Conservation (phyloP, 2,888 invertebrate genomes). For the Tetragonula carbonaria region DNA sequence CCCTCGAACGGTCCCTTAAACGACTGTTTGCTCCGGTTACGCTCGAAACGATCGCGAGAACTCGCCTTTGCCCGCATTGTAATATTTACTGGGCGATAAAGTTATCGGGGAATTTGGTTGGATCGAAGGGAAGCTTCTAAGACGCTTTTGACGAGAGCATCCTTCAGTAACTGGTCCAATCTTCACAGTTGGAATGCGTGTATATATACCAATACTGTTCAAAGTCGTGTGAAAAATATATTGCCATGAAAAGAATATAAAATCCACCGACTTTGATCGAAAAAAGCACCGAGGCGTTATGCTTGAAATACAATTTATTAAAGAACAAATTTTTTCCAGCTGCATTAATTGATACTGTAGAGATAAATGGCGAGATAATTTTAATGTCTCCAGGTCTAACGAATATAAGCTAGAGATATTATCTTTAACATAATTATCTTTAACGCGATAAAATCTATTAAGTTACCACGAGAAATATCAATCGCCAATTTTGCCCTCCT, state of each 20-base stretch:
- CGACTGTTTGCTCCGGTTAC: slow-evolving; percentile 41
- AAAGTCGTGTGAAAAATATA: no score
- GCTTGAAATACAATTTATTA: no score
- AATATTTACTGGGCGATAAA: slow-evolving; percentile 49
- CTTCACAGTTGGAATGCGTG: neutral
- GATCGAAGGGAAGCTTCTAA: neutral
- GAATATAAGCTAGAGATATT: no score
- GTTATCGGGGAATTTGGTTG: neutral
- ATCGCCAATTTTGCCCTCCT: neutral
- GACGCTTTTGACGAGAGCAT: neutral
- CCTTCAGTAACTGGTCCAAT: no score
- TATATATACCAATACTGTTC: neutral
- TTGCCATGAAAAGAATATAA: no score
- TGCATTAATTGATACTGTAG: no score
- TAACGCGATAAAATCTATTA: neutral
- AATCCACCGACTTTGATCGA: no score
- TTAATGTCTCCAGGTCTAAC: no score
- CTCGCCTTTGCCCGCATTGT: slow-evolving; percentile 10
- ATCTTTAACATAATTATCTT: neutral
- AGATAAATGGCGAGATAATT: no score
- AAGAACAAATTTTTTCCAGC: no score
- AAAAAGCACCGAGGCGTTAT: no score
- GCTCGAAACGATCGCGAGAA: slow-evolving; percentile 3
- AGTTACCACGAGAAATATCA: neutral
- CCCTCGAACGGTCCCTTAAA: slow-evolving; percentile 31